Evolutionary conservation across 1,140 invertebrate species (phyloP), one percentile per base, ranked within the genome.

Genomic region (Drosophila gunungcola): DNA sequence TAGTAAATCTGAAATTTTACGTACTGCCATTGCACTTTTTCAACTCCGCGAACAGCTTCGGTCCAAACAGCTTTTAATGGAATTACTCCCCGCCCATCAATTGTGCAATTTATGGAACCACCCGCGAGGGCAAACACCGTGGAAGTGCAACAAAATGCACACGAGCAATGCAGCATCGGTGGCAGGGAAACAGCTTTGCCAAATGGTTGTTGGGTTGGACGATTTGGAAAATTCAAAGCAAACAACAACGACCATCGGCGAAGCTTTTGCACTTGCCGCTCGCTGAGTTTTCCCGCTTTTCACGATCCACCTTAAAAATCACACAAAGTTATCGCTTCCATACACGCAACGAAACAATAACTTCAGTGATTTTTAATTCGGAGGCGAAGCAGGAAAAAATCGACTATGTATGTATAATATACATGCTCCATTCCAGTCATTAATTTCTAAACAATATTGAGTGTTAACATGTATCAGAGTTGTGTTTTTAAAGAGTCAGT

Each of bases 141-240:
- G 42, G 58, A 81, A 76, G 69, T 75, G 83, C 82, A 86, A 86
- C 78, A 74, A 86, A 86, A 81, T 81, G 74, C 83, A 79, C 75
- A 64, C 62, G 78, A 78, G 77, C 56, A 61, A 56, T 49, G 60
- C 58, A 57, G 57, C 43, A 52, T 42, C 49, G 63, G 42, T 45
- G 60, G 60, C 52, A 43, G 60, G 61, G 46, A 51, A 63, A 34
- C 73, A 85, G 73, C 81, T 85, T 84, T 76, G 57, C 43, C 67
- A 84, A 84, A 84, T 85, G 78, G 55, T 65, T 78, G 74, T 34
- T 73, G 62, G 67, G 45, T 70, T 39, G 68, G 61, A 64, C 78
- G 69, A 78, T 85, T 86, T 85, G 74, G 78, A 85, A 85, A 85
- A 85, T 81, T 78, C 74, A 81, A 86, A 75, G 65, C 69, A 81